Base-by-base conservation (phyloP, 2,888 invertebrate species). In the Zele albiditarsus region DNA sequence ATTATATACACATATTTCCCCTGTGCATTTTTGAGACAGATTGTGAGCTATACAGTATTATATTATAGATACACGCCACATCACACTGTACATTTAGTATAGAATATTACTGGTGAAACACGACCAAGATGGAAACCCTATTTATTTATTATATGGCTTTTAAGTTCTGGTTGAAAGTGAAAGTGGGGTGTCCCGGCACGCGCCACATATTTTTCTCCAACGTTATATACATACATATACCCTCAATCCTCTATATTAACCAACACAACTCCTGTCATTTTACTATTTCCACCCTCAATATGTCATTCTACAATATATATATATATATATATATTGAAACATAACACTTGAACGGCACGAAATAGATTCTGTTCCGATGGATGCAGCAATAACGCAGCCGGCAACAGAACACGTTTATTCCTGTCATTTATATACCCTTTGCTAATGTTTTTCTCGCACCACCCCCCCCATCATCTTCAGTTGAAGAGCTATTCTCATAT, bases 111-210 rank as follows among this genome's bases (percentile, higher is more conserved):
- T 38, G 79, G 79, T 38, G 67, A 74, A 81, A 82, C 82, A 83
- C 20, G 84, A 84, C 83, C 81, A 86, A 86, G 86, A 86, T 84
- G 86, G 86, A 88, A 87, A 82, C 84, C 85, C 86, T 85, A 86
- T 87, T 88, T 88, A 88, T 88, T 89, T 53, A 53, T 53, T 53
- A 53, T 89, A 88, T 86, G 89, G 86, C 83, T 83, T 85, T 84
- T 84, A 85, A 27, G 60, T 77, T 82, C 84, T 84, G 46, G 46
- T 42, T 46, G 84, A 84, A 87, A 86, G 83, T 84, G 20, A 82
- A 84, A 87, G 85, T 82, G 84, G 85, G 84, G 83, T 83, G 85
- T 82, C 82, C 80, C 84, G 84, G 80, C 87, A 87, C 87, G 85
- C 87, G 88, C 85, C 86, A 82, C 82, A 81, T 79, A 83, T 74